These are phyloP conservation scores for Aphelenchoides besseyi DNA, from an alignment of 1,140 invertebrate genomes.

Conservation along the genomic window DNA sequence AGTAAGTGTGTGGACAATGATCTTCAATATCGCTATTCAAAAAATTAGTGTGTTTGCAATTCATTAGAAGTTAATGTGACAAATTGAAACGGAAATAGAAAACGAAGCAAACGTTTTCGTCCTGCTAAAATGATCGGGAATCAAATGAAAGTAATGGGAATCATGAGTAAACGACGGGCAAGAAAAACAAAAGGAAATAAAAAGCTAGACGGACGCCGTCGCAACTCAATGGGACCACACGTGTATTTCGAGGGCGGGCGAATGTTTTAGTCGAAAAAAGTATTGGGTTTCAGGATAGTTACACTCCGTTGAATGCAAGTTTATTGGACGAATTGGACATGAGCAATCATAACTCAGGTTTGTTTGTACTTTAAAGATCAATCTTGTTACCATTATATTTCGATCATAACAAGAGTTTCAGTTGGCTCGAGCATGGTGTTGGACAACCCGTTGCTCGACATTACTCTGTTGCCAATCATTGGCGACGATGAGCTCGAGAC, in stretches of 20 bases:
- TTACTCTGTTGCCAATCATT: conserved; percentile 10
- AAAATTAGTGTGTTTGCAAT: not conserved
- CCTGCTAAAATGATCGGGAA: not conserved
- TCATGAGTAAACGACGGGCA: not conserved
- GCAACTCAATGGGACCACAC: not conserved
- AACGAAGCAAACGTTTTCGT: not conserved
- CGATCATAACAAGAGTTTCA: conserved; percentile 5
- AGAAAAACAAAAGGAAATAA: conserved; percentile 6
- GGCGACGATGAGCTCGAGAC: conserved; percentile 21
- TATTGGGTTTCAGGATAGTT: conserved; percentile 8
- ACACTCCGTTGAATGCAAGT: not conserved
- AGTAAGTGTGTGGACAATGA: not conserved
- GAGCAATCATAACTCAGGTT: conserved; percentile 20
- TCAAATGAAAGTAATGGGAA: not conserved
- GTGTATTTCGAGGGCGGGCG: not conserved
- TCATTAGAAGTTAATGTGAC: not conserved
- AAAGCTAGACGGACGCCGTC: not conserved
- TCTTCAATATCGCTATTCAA: not conserved
- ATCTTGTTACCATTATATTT: conserved; percentile 10
- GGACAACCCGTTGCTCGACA: conserved; percentile 5
- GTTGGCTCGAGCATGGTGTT: conserved; percentile 6
- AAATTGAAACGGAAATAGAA: too few species aligned
- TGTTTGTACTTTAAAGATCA: conserved; percentile 4
- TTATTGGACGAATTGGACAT: conserved; percentile 14
- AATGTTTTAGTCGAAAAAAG: not conserved